A percentile compares a stretch with the other conserved stretches of the same genome.
phyloP scores from a whole-genome alignment of 30 jellyfish, hydroid and myxozoan genomes.

The Phacellophora camtschatica region DNA sequence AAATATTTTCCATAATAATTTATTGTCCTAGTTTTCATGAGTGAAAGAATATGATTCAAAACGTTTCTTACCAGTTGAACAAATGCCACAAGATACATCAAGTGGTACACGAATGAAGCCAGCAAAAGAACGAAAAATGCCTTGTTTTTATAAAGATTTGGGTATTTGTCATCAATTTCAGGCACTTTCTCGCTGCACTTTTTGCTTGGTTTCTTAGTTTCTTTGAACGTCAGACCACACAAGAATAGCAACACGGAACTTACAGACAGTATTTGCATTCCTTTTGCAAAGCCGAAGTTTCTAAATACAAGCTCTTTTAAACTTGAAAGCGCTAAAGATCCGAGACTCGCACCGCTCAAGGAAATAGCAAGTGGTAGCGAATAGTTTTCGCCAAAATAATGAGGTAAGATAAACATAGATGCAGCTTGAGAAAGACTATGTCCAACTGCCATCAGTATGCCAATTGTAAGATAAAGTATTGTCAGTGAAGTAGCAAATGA shows the following conservation, averaged over 20 bases:
- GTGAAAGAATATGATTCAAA: too few species aligned
- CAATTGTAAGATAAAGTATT: slow-evolving; percentile 54
- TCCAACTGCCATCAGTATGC: slow-evolving; percentile 63
- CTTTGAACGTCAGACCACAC: slow-evolving; percentile 66
- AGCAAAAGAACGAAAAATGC: slow-evolving; percentile 52
- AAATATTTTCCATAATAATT: too few species aligned
- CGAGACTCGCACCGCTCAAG: slow-evolving; percentile 68
- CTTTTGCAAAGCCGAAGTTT: slow-evolving; percentile 38
- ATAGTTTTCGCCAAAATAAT: slow-evolving; percentile 37
- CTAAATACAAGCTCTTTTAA: slow-evolving; percentile 32
- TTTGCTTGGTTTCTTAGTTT: background rate
- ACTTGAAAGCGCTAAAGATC: slow-evolving; percentile 78
- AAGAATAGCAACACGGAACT: slow-evolving; percentile 46
- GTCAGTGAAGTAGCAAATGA: slow-evolving; percentile 31
- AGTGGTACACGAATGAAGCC: slow-evolving; percentile 55
- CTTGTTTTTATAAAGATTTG: slow-evolving; percentile 50
- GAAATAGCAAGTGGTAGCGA: slow-evolving; percentile 58
- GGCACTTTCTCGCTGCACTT: background rate
- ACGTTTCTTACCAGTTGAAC: slow-evolving; percentile 84
- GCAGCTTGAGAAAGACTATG: slow-evolving; percentile 45
- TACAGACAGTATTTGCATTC: slow-evolving; percentile 61
- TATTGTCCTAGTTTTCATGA: too few species aligned
- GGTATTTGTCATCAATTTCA: slow-evolving; percentile 43
- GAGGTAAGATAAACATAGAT: slow-evolving; percentile 65
- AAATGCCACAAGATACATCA: slow-evolving; percentile 62